Base-by-base conservation (phyloP, 35 echinoderm and acorn worm species). In the Amphiura filiformis region DNA sequence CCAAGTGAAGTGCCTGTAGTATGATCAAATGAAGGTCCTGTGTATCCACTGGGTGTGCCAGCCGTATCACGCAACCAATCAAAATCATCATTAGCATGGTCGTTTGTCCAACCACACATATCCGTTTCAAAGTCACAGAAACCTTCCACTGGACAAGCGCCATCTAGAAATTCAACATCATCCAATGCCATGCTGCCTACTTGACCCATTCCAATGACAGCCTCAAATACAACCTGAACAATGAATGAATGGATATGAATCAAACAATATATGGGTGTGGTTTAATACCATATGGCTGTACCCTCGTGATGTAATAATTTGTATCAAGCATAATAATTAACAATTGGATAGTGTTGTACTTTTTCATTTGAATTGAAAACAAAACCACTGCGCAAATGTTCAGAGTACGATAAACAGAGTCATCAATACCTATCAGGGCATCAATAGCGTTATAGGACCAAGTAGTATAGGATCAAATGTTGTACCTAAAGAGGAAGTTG, bases 51-150 rank as follows among this genome's bases (percentile, higher is more conserved):
- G 7, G 78, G 87, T 17, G 92, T 90, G 23, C 75, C 87, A 0
- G 38, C 93, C 0, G 84, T 70, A 81, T 88, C 89, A 64, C 96
- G 94, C 41, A 92, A 20, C 92, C 92, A 98, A 92, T 98, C 92
- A 92, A 94, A 98, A 40, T 94, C 84, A 75, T 98, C 96, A 32
- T 85, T 65, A 34, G 36, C 70, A 18, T 92, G 83, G 36, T 98
- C 96, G 32, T 98, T 98, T 23, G 90, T 89, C 96, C 96, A 98
- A 70, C 92, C 84, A 37, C 96, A 98, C 13, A 84, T 56, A 1
- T 84, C 89, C 13, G 26, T 34, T 39, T 98, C 96, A 92, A 98
- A 98, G 70, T 98, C 96, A 87, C 96, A 98, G 40, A 91, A 85
- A 34, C 93, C 96, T 42, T 94, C 90, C 36, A 34, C 0, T 7